Evolutionary conservation across 2,113 vertebrate genomes (phyloP), one percentile per base, ranked within the genome.

Genomic region (Albula goreensis): DNA sequence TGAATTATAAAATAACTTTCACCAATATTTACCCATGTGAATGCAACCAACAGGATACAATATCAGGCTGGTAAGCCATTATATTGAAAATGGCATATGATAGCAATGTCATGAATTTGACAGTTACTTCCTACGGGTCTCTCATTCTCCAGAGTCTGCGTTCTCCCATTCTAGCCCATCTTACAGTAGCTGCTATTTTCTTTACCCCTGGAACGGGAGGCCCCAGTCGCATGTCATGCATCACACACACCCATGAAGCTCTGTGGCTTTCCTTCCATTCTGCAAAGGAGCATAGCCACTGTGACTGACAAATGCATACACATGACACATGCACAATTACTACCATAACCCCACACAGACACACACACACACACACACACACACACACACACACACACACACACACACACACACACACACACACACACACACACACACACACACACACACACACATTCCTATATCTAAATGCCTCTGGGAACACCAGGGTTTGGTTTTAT

Each of bases 401-500:
- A 63, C 15, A 63, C 60, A 19, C 60, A 19, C 60, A 63, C 17
- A 63, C 17, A 22, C 60, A 22, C 60, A 22, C 60, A 63, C 60
- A 63, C 15, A 51, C 50, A 50, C 57, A 84, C 82, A 70, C 86
- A 87, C 81, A 87, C 79, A 84, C 22, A 74, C 17, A 84, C 86
- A 81, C 4, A 7, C n/a, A 74, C 50, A 53, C 15, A 63, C 78
- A 78, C 77, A 53, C 31, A 50, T 19, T 80, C 53, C 53, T 56
- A 56, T 12, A 56, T n/a, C 70, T n/a, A n/a, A 74, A 10, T 2
- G n/a, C 22, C 70, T 74, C 70, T 74, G 70, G 70, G 70, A 74
- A 74, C 60, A 66, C 60, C 22, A 41, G 70, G 70, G 70, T 8
- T 31, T 74, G 70, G 70, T 25, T 74, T 74, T 74, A 25, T 31